Evolutionary conservation across 2,113 vertebrate species (phyloP), one percentile per base, ranked within the genome.

Genomic region (Vulpes vulpes): DNA sequence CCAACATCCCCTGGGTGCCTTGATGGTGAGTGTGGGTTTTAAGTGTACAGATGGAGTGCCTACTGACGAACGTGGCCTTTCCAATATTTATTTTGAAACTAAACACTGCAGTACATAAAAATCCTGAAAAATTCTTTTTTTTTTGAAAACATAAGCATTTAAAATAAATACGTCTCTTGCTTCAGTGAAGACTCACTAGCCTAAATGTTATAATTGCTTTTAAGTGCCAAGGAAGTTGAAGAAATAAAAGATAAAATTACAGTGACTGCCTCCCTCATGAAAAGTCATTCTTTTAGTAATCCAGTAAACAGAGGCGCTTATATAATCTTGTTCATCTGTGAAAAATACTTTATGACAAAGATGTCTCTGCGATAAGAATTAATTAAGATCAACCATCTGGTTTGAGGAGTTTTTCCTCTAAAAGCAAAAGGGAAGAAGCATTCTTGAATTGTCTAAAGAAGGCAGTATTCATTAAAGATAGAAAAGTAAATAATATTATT

Each of bases 311-410:
- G 98, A 98, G 94, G 79, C 59, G 5, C 81, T 98, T 98, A 96
- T 38, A 95, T 97, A 98, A 98, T 98, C 97, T 95, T 98, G 95
- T 87, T 99, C 97, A 97, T 98, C 98, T 99, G 97, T 96, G 97
- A 98, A 97, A 98, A 97, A 97, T 94, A 96, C 74, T 97, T 98
- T 95, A 96, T 93, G 93, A 98, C 95, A 98, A 98, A 98, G 93
- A 98, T 96, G 64, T 98, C 91, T 98, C 94, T 98, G 89, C 95
- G 96, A 98, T 98, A 98, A 98, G 94, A 98, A 98, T 98, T 98
- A 98, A 99, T 99, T 99, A 98, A 98, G 98, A 98, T 85, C 94
- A 97, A 96, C 95, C 96, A 98, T 98, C 98, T 99, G 98, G 88
- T 98, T 97, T 87, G 4, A 97, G 97, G 5, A 96, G 67, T 59